A percentile compares a stretch with the other conserved stretches of the same genome.
phyloP scores from a whole-genome alignment of 1,140 invertebrate species.

The Hylyphantes graminicola region DNA sequence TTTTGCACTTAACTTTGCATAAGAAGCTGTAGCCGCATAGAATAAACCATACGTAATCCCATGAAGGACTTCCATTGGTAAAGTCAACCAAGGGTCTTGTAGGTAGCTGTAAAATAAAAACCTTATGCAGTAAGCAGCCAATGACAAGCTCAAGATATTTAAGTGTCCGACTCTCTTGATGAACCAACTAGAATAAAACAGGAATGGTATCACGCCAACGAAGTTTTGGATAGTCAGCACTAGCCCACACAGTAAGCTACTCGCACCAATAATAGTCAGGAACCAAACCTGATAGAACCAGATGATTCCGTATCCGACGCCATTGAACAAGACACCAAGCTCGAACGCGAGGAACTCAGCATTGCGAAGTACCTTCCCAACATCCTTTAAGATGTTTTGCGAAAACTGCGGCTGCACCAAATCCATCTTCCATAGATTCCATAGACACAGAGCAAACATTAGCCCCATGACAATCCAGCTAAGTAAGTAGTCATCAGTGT shows the following conservation, averaged over 20 bases:
- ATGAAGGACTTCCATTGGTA: conserved; percentile 87
- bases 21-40: conserved; percentile 87
- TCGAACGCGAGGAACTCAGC: conserved; percentile 19
- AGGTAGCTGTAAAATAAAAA: conserved; percentile 83
- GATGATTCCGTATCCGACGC: background rate
- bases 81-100: conserved; percentile 79
- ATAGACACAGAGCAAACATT: background rate
- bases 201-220: conserved; percentile 86
- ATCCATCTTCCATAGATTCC: conserved; percentile 22
- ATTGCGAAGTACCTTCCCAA: background rate
- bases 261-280: conserved; percentile 9
- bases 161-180: conserved; percentile 85
- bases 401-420: conserved; percentile 25
- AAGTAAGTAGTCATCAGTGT: background rate
- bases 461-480: conserved; percentile 25
- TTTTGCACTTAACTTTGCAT: conserved; percentile 86
- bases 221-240: conserved; percentile 75
- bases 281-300: conserved; percentile 20
- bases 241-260: background rate
- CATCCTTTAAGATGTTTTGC: conserved; percentile 18
- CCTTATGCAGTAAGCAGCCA: conserved; percentile 77
- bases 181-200: conserved; percentile 84
- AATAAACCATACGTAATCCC: conserved; percentile 88
- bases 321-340: conserved; percentile 13
- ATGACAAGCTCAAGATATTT: conserved; percentile 82